A percentile compares a stretch with the other conserved stretches of the same genome.
Evolutionary conservation across 2,113 vertebrate genomes (phyloP).

Genomic region (Daboia siamensis): DNA sequence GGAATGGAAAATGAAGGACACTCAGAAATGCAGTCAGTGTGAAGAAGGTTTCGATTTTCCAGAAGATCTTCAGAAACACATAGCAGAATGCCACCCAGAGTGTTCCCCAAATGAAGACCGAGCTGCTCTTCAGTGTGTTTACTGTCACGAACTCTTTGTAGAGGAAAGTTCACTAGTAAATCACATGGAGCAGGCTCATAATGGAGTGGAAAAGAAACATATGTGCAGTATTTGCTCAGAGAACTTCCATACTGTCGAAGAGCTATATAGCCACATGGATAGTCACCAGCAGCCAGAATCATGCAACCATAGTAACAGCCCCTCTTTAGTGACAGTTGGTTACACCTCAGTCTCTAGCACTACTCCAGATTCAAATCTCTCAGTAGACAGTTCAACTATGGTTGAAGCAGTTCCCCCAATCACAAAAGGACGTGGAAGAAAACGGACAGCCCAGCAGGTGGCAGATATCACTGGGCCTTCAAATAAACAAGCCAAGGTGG

Average conservation of each 20-base stretch:
- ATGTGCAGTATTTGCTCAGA: conserved; percentile 91
- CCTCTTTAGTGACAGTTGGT: conserved; percentile 90
- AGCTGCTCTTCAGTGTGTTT: conserved; percentile 89
- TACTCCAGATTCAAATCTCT: conserved; percentile 96
- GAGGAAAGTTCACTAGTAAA: conserved; percentile 89
- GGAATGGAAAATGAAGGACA: conserved; percentile 93
- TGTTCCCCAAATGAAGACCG: conserved; percentile 91
- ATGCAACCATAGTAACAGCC: conserved; percentile 96
- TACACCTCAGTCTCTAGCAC: conserved; percentile 98
- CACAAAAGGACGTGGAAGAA: conserved; percentile 90
- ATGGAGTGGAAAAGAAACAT: conserved; percentile 85
- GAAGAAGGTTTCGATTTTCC: conserved; percentile 97
- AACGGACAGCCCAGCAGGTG: conserved; percentile 85
- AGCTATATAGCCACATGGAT: conserved; percentile 95
- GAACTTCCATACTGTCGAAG: conserved; percentile 89
- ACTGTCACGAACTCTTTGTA: conserved; percentile 93
- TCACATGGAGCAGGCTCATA: conserved; percentile 91
- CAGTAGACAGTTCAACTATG: conserved; percentile 94
- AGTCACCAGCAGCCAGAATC: conserved; percentile 94
- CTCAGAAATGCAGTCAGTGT: conserved; percentile 95
- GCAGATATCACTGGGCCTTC: conserved; percentile 83
- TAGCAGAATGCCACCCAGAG: conserved; percentile 94
- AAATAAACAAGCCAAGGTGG: conserved; percentile 88
- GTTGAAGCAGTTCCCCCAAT: conserved; percentile 86
- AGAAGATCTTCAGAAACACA: conserved; percentile 95